phyloP scores from a whole-genome alignment of 2,888 invertebrate species.

The Vannuccia rotundouncinata region DNA sequence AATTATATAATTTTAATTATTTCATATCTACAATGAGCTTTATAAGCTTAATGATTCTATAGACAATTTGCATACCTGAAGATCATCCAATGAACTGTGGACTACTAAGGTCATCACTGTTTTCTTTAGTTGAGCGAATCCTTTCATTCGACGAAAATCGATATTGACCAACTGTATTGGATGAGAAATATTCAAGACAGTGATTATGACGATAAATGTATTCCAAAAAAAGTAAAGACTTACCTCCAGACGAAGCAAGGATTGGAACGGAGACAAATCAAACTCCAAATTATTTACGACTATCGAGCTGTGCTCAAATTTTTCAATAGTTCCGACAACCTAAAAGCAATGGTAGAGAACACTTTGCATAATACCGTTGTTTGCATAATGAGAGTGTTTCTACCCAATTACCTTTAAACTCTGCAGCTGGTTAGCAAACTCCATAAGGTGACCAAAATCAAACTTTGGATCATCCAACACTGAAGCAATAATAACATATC shows the following conservation, averaged over 20 bases:
- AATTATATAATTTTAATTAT: too few relatives aligned
- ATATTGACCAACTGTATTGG: slow-evolving; percentile 10
- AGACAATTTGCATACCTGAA: not conserved
- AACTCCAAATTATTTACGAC: slow-evolving; percentile 71
- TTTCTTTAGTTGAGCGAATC: slow-evolving; percentile 29
- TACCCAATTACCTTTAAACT: slow-evolving; percentile 19
- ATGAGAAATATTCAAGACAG: not conserved
- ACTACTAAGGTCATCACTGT: slow-evolving; percentile 11
- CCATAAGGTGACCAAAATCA: slow-evolving; percentile 32
- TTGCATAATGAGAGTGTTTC: too few relatives aligned
- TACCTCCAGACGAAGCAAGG: slow-evolving; percentile 63
- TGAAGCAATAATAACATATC: too few relatives aligned
- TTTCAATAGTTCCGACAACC: slow-evolving; percentile 63
- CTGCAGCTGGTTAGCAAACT: slow-evolving; percentile 23
- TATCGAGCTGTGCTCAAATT: slow-evolving; percentile 75
- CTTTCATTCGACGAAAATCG: slow-evolving; percentile 8
- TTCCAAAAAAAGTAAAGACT: too few relatives aligned
- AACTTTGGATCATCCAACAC: slow-evolving; percentile 10
- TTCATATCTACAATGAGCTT: too few relatives aligned
- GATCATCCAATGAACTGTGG: not conserved
- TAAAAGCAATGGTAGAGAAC: slow-evolving; percentile 39
- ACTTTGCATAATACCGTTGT: too few relatives aligned
- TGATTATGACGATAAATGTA: not conserved
- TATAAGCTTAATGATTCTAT: too few relatives aligned
- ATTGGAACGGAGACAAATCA: slow-evolving; percentile 76